Evolutionary conservation across 2,888 invertebrate species (phyloP).

Genomic region (Eueremaeus valkanovi): DNA sequence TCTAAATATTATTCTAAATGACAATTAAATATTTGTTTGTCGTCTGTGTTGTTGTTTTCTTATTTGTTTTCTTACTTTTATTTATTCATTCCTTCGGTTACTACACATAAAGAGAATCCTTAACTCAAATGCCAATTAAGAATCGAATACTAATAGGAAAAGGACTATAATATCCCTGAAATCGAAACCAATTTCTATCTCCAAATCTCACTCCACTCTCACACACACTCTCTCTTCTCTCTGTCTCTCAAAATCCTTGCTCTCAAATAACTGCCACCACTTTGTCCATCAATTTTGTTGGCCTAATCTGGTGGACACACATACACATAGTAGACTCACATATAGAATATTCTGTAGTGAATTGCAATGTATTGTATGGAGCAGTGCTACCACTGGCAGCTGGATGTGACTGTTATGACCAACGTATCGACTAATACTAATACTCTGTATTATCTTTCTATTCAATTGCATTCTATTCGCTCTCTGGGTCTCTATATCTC

Average conservation of each 20-base stretch:
- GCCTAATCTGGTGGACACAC: neutral
- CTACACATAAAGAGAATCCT: neutral
- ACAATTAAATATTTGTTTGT: neutral
- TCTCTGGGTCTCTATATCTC: no score
- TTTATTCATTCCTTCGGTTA: neutral
- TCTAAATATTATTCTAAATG: neutral
- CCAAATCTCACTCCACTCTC: neutral
- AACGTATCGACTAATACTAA: constrained; percentile 13
- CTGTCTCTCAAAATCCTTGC: neutral
- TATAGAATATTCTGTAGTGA: neutral
- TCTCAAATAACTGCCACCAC: neutral
- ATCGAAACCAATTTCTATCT: no score
- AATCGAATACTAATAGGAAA: neutral
- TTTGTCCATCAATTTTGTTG: neutral
- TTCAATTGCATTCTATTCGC: no score
- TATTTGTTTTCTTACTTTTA: neutral
- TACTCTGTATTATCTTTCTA: no score
- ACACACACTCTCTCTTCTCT: neutral
- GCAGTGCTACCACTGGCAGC: neutral
- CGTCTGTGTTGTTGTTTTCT: neutral
- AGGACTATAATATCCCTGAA: no score
- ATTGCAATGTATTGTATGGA: neutral
- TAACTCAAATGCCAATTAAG: neutral
- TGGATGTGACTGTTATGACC: constrained; percentile 20
- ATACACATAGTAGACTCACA: neutral